phyloP scores from a whole-genome alignment of 1,140 invertebrate species.

The Aphaenogaster rudis region DNA sequence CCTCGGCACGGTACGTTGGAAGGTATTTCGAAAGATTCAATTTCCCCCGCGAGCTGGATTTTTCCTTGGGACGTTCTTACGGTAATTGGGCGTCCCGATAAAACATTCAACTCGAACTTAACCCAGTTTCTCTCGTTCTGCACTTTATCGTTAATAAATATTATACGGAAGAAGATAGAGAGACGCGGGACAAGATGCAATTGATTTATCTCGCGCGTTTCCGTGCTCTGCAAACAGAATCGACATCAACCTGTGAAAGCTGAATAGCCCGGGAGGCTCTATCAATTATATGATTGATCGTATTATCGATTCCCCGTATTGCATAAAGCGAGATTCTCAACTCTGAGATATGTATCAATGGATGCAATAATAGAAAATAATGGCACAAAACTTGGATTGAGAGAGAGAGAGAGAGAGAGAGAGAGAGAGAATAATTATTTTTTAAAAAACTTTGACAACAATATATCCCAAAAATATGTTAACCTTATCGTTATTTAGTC shows the following conservation, averaged over 20 bases:
- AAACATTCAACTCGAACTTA: constrained; percentile 59
- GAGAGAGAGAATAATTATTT: not conserved
- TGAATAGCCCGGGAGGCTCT: not conserved
- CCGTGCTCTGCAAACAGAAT: constrained; percentile 44
- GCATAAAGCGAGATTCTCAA: not conserved
- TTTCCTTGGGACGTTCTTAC: constrained; percentile 55
- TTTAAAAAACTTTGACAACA: not conserved
- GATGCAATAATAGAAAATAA: not conserved
- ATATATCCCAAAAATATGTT: not conserved
- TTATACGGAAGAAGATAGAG: constrained; percentile 3
- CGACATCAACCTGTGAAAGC: constrained; percentile 24
- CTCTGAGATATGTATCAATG: not conserved
- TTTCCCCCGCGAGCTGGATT: constrained; percentile 55
- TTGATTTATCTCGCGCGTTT: constrained; percentile 47
- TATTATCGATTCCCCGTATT: constrained; percentile 14
- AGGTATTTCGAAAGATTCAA: constrained; percentile 62
- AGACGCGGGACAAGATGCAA: constrained; percentile 13
- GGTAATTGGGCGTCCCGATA: constrained; percentile 55
- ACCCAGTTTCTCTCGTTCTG: not conserved
- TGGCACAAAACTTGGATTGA: not conserved
- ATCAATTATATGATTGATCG: constrained; percentile 43
- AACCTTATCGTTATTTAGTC: not conserved
- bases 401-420: not conserved
- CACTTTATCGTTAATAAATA: constrained; percentile 59
- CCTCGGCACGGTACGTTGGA: constrained; percentile 21